Base-by-base conservation (phyloP, 2,888 invertebrate genomes). In the Drosophila rubida region DNA sequence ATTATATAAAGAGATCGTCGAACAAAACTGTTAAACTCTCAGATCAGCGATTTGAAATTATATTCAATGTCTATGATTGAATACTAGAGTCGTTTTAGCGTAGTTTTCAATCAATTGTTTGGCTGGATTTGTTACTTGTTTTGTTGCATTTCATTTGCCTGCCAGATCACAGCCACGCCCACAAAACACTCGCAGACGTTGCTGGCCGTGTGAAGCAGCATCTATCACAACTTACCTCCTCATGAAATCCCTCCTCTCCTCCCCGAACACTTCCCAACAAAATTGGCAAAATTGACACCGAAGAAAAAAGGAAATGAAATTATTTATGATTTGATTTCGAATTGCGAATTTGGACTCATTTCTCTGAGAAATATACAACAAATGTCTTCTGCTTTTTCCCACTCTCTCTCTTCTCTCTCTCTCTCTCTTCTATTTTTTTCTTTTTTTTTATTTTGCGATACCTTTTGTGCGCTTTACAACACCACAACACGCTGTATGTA, bases 331-430 rank as follows among this genome's bases (percentile, higher is more conserved):
- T 62, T 53, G 45, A 54, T 69, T 67, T 75, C 50, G 37, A 37
- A 51, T 48, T 42, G 14, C 22, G 23, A 57, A 77, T 59, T 66
- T 67, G 53, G 53, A 48, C 35, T 51, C 48, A 71, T 22, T 55
- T 32, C 32, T 23, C 27, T 37, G 49, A n/a, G 60, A 45, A 60
- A 45, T 60, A 60, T 45, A 60, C 25, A 53, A 32, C 32, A 73
- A 59, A 66, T 58, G 72, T 64, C 42, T 48, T 64, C 49, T 81
- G 67, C 77, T 64, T 77, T 79, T 82, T 70, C 55, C 55, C 64
- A 71, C 53, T 32, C 58, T 55, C 57, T 35, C 54, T 14, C 25
- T 44, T 19, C 49, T n/a, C 8, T 45, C 41, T 39, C 45, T 48
- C 57, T 37, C 19, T n/a, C 54, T 51, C 37, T 30, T 45, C 3